Conservation (phyloP, 2,797 vertebrate genomes). For the Acipenser oxyrinchus region DNA sequence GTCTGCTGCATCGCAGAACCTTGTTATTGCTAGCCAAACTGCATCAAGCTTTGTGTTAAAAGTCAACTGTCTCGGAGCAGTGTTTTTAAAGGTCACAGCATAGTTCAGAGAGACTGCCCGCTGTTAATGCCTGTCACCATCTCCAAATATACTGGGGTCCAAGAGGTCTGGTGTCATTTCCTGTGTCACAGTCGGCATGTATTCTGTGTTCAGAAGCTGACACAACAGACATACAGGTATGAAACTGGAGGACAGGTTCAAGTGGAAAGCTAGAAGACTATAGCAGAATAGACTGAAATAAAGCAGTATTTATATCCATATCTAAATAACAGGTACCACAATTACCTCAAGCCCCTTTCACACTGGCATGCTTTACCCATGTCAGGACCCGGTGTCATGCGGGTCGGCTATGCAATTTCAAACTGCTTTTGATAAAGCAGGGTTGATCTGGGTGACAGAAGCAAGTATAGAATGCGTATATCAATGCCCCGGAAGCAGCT, state of each 20-base stretch:
- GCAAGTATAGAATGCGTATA: too few species aligned
- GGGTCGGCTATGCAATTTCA: too few species aligned
- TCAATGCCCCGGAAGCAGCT: too few species aligned
- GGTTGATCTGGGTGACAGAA: too few species aligned
- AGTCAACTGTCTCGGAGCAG: conserved; percentile 29
- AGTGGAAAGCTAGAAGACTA: too few species aligned
- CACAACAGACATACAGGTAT: neutral
- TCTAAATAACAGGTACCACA: too few species aligned
- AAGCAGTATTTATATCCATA: too few species aligned
- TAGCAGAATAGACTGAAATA: too few species aligned
- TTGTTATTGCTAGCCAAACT: neutral
- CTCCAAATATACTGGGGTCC: neutral
- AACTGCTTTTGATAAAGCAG: too few species aligned
- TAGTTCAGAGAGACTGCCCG: conserved; percentile 21
- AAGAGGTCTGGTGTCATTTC: neutral
- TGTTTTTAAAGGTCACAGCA: conserved; percentile 45
- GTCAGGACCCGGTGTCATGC: too few species aligned
- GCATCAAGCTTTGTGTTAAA: neutral
- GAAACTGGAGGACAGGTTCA: neutral
- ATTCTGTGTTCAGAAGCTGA: neutral
- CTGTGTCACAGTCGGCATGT: neutral
- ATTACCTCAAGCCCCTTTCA: too few species aligned
- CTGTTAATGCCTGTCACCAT: conserved; percentile 1
- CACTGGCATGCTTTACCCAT: too few species aligned
- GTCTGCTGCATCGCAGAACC: neutral